phyloP scores from a whole-genome alignment of 1,140 invertebrate species.

The Ceratina japonica region DNA sequence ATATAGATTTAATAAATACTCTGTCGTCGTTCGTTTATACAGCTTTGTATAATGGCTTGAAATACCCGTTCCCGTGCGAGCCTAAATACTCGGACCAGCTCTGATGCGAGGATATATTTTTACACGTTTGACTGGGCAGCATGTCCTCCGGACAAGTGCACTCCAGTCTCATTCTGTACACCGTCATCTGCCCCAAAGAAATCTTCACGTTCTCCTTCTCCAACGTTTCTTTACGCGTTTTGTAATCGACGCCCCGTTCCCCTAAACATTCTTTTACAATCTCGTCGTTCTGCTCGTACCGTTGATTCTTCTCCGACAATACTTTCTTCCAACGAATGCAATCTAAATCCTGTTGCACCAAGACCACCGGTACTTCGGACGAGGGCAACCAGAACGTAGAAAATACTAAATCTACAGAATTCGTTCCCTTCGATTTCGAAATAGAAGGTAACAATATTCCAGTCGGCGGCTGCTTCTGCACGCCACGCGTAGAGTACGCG shows the following conservation, averaged over 20 bases:
- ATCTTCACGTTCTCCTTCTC: constrained; percentile 77
- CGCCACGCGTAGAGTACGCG: constrained; percentile 69
- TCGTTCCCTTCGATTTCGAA: constrained; percentile 62
- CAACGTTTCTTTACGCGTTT: constrained; percentile 70
- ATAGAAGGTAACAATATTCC: constrained; percentile 74
- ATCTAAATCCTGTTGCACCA: constrained; percentile 78
- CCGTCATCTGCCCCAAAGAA: constrained; percentile 80
- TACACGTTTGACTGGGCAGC: constrained; percentile 76
- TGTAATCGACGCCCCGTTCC: constrained; percentile 74
- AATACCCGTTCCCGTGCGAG: constrained; percentile 78
- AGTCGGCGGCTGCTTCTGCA: constrained; percentile 75
- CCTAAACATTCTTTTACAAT: constrained; percentile 76
- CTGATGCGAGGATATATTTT: constrained; percentile 78
- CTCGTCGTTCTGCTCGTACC: constrained; percentile 63
- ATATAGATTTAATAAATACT: not conserved
- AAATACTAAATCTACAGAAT: constrained; percentile 80
- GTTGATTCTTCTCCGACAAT: constrained; percentile 58
- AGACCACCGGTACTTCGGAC: constrained; percentile 72
- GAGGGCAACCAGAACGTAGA: constrained; percentile 81
- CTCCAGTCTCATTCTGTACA: constrained; percentile 80
- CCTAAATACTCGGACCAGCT: constrained; percentile 80
- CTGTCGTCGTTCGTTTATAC: constrained; percentile 39
- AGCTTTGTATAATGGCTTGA: constrained; percentile 65
- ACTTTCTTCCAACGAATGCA: constrained; percentile 76
- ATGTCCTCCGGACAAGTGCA: constrained; percentile 79